Conservation (phyloP, 53 echinoderm and acorn worm genomes). For the Zoroaster sp. region DNA sequence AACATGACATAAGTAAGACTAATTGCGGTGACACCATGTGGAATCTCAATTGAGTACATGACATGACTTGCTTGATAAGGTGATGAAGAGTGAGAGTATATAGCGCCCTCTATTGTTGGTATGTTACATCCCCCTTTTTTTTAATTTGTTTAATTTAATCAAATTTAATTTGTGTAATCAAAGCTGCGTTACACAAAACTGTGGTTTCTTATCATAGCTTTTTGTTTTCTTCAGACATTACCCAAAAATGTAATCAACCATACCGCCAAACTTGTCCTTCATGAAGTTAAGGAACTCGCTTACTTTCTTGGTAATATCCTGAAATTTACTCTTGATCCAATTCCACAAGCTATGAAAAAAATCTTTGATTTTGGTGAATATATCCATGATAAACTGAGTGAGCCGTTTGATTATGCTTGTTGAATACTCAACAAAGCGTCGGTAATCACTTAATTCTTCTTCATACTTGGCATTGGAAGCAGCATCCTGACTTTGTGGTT, state of each 20-base stretch:
- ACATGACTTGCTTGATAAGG: too few relatives aligned
- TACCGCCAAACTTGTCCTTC: neutral
- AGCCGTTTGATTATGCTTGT: neutral
- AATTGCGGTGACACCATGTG: too few relatives aligned
- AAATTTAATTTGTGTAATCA: too few relatives aligned
- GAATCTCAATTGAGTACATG: too few relatives aligned
- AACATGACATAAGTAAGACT: too few relatives aligned
- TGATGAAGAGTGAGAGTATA: too few relatives aligned
- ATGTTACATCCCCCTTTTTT: too few relatives aligned
- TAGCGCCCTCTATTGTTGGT: too few relatives aligned
- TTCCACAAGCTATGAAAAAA: slow-evolving; percentile 28
- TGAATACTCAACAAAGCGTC: neutral
- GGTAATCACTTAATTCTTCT: neutral
- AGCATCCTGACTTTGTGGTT: neutral
- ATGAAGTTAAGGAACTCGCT: neutral
- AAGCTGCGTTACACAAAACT: too few relatives aligned
- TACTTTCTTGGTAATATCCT: neutral
- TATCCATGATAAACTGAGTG: neutral
- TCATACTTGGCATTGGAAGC: neutral
- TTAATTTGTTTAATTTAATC: too few relatives aligned
- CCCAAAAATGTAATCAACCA: slow-evolving; percentile 30
- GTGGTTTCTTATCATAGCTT: neutral
- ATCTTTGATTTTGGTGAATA: slow-evolving; percentile 23
- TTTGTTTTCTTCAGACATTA: neutral
- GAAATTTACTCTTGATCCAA: slow-evolving; percentile 32